Evolutionary conservation across 1,140 invertebrate genomes (phyloP), one percentile per base, ranked within the genome.

Genomic region (Hylaeus anthracinus): DNA sequence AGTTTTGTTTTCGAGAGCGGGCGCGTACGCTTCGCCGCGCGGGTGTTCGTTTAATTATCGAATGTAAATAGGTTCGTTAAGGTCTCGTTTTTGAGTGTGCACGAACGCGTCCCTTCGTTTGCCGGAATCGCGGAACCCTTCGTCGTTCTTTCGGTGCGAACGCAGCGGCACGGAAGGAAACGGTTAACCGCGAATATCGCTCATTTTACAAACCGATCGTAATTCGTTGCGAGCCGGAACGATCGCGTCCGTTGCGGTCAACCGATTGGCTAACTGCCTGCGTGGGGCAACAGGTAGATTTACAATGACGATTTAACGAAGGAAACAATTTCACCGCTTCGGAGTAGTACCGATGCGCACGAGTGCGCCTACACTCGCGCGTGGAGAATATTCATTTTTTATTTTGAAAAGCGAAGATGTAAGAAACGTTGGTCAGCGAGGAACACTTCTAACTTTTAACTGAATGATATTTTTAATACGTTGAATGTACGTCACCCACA

Each of bases 1-100:
- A 66, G 72, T 73, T 73, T 72, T 79, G 69, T 72, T 82, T 83
- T 83, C 73, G 51, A 77, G 55, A 58, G 53, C 37, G 37, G 6
- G 58, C 63, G 51, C 67, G 65, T 55, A 72, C 72, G 72, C 76
- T 76, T 37, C 63, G 43, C 41, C 53, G 45, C 61, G 39, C 64
- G 72, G 82, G 71, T 58, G 56, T 79, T 82, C 73, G 77, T 86
- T 89, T 84, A 85, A 89, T 89, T 86, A 89, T 89, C 88, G 84
- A 88, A 89, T 88, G 88, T 81, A 89, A 89, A 89, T 87, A 83
- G 86, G 86, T 86, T 89, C 88, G 88, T 89, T 88, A 87, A 85
- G 79, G 58, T 63, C 63, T 61, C 61, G 81, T 84, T 87, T 88
- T 88, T 83, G 60, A 87, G 82, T 66, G 56, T 70, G 51, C 69